Base-by-base conservation (phyloP, 2,113 vertebrate genomes). In the human (Homo sapiens) region DNA sequence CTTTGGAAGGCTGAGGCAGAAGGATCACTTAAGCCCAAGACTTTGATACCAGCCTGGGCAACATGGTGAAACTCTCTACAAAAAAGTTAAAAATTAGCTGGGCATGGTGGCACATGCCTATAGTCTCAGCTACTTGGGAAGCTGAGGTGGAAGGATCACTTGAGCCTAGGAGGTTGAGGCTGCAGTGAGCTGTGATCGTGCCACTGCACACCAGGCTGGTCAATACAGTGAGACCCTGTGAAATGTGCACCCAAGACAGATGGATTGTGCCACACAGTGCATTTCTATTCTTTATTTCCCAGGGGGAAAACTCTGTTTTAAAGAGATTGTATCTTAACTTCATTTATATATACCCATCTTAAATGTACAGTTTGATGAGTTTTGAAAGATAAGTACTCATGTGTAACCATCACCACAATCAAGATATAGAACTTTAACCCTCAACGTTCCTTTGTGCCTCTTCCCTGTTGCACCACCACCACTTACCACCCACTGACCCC, bases 251-350 rank as follows among this genome's bases (percentile, higher is more conserved):
- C 45, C 72, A 30, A 82, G 25, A n/a, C n/a, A 96, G 10, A 82
- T 38, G 38, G 30, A 45, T 43, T 38, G 0, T 76, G 18, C 10
- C 84, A 76, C 48, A 61, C 10, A 50, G 16, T 50, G 23, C 20
- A n/a, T 79, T 96, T 88, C 22, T 88, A 43, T 38, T 85, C 84
- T 81, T 86, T 64, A 80, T 89, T 89, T 90, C 22, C 68, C 57
- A 86, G 8, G 57, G 70, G n/a, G 70, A 84, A 96, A 32, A 27
- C 35, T 78, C 82, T 90, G 50, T 76, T 85, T 96, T 4, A 89
- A 96, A 87, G 40, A 48, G 89, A 79, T 23, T 86, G 45, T 73
- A 86, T 92, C 55, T 64, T 78, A 84, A 70, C 83, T 93, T 22
- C 45, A 82, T 89, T 72, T 76, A 64, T 35, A 55, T 70, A 22